Conservation (phyloP, 1,140 invertebrate genomes). For the Adelges cooleyi region DNA sequence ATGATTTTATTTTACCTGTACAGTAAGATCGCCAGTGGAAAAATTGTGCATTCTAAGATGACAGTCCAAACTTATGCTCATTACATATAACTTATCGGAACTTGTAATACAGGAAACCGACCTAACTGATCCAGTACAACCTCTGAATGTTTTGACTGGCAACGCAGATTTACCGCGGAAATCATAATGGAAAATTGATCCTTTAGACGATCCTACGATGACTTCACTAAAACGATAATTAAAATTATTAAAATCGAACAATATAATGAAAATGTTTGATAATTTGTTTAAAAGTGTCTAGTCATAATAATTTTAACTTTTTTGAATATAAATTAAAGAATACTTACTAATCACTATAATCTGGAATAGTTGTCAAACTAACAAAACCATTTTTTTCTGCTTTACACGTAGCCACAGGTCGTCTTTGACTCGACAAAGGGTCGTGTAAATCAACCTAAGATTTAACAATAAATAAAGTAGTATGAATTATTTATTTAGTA, state of each 20-base stretch:
- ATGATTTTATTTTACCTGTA: neutral
- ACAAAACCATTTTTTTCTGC: conserved; percentile 9
- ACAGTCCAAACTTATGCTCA: conserved; percentile 13
- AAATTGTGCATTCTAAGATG: neutral
- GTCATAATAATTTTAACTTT: no score
- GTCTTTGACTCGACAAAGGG: conserved; percentile 14
- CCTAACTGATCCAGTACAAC: conserved; percentile 1
- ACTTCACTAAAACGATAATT: conserved; percentile 5
- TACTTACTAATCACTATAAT: conserved; percentile 16
- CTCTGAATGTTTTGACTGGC: conserved; percentile 16
- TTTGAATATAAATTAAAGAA: no score
- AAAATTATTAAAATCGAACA: no score
- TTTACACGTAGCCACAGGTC: neutral
- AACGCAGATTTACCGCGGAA: conserved; percentile 9
- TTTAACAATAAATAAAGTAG: neutral
- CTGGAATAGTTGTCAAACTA: neutral
- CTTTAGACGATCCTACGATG: neutral
- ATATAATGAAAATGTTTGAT: no score
- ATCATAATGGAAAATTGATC: conserved; percentile 9
- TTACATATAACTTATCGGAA: neutral
- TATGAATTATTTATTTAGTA: no score
- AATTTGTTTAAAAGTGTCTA: no score
- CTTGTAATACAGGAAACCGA: neutral
- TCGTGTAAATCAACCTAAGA: conserved; percentile 15
- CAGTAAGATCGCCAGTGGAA: neutral